Evolutionary conservation across 2,113 vertebrate genomes (phyloP), one percentile per base, ranked within the genome.

Genomic region (Hippopotamus amphibius): DNA sequence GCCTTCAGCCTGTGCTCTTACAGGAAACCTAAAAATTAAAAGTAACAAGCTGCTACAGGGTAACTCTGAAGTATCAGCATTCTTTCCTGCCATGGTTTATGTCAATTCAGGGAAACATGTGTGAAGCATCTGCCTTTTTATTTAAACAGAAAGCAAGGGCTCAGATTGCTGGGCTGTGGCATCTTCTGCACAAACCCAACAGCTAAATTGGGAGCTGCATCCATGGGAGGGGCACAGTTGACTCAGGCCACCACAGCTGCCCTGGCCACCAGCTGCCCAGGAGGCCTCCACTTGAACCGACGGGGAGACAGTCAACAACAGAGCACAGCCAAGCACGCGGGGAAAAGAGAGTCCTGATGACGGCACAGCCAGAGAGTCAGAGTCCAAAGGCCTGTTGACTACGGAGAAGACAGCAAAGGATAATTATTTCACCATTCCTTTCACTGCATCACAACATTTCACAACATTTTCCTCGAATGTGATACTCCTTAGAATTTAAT

Each of bases 41-140:
- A 95, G 91, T 57, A 95, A 80, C 80, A 95, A 96, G 93, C 95
- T 77, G 81, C 57, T 81, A 89, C 63, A 83, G 90, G 92, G 92
- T 48, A 95, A 95, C 88, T 85, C 90, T 57, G 81, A 96, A 88
- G 81, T 76, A 92, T 79, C 96, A 84, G 87, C 96, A 97, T 98
- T 98, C 97, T 97, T 97, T 97, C 96, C 97, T 96, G 72, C 89
- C 95, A 93, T 85, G 97, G 97, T 97, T 98, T 97, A 92, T 97
- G 87, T 98, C 96, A 93, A 95, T 85, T 96, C 6, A 10, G 30
- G 90, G 94, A 97, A 97, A 97, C 98, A 98, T 97, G 96, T 98
- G 97, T 93, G 95, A 92, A 85, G 96, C 98, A 98, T 97, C 98
- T 98, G 97, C 97, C 94, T 96, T 96, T 93, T 97, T 92, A 97